Percentiles rank a stretch among this genome's conserved stretches.
Evolutionary conservation across 2,888 invertebrate species (phyloP).

Genomic region (Dasypogon diadema): DNA sequence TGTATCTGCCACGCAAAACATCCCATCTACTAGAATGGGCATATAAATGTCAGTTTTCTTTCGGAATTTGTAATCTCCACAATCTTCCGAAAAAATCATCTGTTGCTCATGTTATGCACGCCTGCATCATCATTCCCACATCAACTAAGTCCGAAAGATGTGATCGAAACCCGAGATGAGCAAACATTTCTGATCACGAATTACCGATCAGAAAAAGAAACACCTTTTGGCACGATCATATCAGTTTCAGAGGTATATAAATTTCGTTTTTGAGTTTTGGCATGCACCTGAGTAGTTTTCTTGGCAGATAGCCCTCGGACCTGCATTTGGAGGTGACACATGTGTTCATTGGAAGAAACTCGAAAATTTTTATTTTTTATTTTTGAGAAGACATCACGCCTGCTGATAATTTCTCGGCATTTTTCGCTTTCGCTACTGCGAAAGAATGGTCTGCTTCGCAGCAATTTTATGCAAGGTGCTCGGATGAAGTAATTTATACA

Average conservation of each 20-base stretch:
- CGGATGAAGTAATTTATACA: constrained; percentile 21
- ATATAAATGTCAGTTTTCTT: background rate
- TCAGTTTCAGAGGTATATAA: constrained; percentile 54
- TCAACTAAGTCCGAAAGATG: constrained; percentile 13
- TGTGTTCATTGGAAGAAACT: constrained; percentile 32
- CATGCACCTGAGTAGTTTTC: constrained; percentile 54
- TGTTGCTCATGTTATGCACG: background rate
- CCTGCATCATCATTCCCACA: constrained; percentile 19
- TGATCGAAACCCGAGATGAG: constrained; percentile 50
- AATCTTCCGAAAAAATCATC: background rate
- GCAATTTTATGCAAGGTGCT: constrained; percentile 33
- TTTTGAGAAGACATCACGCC: constrained; percentile 45
- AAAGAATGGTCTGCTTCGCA: background rate
- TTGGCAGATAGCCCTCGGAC: constrained; percentile 13
- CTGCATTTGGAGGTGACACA: constrained; percentile 40
- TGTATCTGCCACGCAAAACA: too few species aligned
- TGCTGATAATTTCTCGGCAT: constrained; percentile 8
- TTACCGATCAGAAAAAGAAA: constrained; percentile 54
- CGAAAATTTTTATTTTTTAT: constrained; percentile 40
- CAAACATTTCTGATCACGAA: constrained; percentile 56
- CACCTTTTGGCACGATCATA: constrained; percentile 57
- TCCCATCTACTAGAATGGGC: too few species aligned
- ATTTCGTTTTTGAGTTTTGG: constrained; percentile 54
- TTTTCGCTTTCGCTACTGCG: background rate
- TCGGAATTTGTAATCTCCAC: background rate